phyloP scores from a whole-genome alignment of 1,140 invertebrate species.

The Listronotus oregonensis region DNA sequence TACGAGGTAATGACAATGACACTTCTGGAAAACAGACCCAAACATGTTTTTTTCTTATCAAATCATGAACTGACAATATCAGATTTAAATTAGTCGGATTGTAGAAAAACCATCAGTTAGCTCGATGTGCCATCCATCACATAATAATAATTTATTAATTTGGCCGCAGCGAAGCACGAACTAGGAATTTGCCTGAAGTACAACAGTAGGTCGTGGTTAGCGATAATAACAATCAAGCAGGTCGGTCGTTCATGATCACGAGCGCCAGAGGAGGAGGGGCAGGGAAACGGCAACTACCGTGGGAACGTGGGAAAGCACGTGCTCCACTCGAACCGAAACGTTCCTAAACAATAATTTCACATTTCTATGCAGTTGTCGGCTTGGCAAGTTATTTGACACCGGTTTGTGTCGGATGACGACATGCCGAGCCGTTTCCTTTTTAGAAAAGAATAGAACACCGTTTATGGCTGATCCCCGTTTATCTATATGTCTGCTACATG shows the following conservation, averaged over 20 bases:
- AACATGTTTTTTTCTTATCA: too few relatives aligned
- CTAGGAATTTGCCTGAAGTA: constrained; percentile 1
- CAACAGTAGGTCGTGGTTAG: constrained; percentile 13
- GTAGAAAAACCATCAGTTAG: too few relatives aligned
- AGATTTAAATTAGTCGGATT: too few relatives aligned
- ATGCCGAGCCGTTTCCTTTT: neutral
- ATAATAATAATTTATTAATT: too few relatives aligned
- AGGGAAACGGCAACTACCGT: constrained; percentile 1
- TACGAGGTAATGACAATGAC: too few relatives aligned
- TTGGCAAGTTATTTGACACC: neutral
- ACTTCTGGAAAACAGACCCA: too few relatives aligned
- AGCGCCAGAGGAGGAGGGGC: neutral
- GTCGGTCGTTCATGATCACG: constrained; percentile 14
- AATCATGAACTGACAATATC: too few relatives aligned
- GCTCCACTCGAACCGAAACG: neutral
- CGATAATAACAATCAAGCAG: constrained; percentile 5
- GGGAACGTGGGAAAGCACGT: constrained; percentile 20
- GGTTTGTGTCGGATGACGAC: neutral
- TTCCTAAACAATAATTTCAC: constrained; percentile 9
- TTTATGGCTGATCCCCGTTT: too few relatives aligned
- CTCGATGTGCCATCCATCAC: too few relatives aligned
- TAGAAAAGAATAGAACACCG: neutral
- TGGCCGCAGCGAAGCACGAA: constrained; percentile 2
- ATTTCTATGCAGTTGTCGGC: constrained; percentile 12
- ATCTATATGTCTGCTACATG: too few relatives aligned